Evolutionary conservation across 1,140 invertebrate species (phyloP).

Genomic region (Drosophila sp.): DNA sequence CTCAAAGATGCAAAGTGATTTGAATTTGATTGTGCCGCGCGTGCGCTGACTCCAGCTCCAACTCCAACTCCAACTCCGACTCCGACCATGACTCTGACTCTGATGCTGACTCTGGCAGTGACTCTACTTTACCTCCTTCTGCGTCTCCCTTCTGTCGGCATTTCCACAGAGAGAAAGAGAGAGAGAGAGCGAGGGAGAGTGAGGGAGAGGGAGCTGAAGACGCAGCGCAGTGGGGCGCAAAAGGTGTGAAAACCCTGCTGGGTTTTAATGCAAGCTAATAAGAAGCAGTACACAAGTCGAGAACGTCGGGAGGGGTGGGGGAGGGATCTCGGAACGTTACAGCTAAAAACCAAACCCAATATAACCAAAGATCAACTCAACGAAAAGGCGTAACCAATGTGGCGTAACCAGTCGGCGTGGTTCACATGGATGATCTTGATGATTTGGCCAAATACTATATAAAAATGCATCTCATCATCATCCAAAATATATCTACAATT

Average conservation of each 20-base stretch:
- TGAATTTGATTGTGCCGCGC: slow-evolving; percentile 79
- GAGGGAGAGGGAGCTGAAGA: slow-evolving; percentile 5
- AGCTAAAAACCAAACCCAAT: not conserved
- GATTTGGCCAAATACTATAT: not conserved
- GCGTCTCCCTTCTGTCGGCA: slow-evolving; percentile 27
- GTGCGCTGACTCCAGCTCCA: slow-evolving; percentile 48
- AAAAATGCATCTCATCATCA: slow-evolving; percentile 6
- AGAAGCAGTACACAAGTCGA: slow-evolving; percentile 53
- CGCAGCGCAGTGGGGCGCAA: slow-evolving; percentile 65
- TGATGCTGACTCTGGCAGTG: not conserved
- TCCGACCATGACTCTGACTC: not conserved
- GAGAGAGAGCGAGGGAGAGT: no score
- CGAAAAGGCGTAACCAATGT: slow-evolving; percentile 8
- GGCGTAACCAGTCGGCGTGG: not conserved
- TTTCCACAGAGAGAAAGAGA: slow-evolving; percentile 22
- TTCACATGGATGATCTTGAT: slow-evolving; percentile 3
- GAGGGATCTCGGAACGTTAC: no score
- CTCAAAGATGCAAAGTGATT: slow-evolving; percentile 81
- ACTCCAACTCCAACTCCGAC: slow-evolving; percentile 2
- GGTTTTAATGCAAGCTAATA: slow-evolving; percentile 83
- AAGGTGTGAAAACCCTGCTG: slow-evolving; percentile 83
- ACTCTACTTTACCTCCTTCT: slow-evolving; percentile 28
- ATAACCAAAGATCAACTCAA: not conserved
- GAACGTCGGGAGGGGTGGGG: not conserved
- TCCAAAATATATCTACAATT: not conserved